Evolutionary conservation across 2,888 invertebrate species (phyloP), one percentile per base, ranked within the genome.

Genomic region (Ctenicera cuprea): DNA sequence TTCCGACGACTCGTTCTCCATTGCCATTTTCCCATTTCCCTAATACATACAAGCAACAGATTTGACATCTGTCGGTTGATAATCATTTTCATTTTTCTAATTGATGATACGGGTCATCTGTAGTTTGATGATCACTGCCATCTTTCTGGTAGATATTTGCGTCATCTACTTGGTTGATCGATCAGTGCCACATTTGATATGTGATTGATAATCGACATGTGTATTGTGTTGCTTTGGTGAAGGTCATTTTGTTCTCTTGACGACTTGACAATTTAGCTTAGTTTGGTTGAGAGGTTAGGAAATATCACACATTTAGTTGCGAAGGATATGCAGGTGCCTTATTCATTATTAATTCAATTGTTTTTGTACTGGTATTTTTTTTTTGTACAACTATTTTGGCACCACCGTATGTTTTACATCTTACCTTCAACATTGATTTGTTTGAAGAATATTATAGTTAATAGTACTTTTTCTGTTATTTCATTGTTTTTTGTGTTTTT

Each of bases 281-380:
- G 48, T 48, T 48, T 18, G 48, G 48, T 48, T 48, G 18, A 48
- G 48, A 48, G 26, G 50, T 45, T 33, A 30, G 54, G 54, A 30
- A 54, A 30, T 52, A 52, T 50, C 50, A 45, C n/a, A 52, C 14
- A 16, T 59, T 59, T 59, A 16, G 12, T 52, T 52, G 41, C 16
- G 43, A 43, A 16, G 33, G 38, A 71, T 59, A 65, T 73, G 68
- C 73, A 69, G 73, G 73, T 73, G 73, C 73, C 73, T 73, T 73
- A 73, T 64, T 73, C 73, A 72, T 66, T 59, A 59, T 61, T 37
- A 41, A 30, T 33, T 37, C 30, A 38, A n/a, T n/a, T 57, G 26
- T 57, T 30, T 37, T 52, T 54, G n/a, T 16, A 33, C 57, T 33
- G 14, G 11, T 57, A n/a, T 57, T 57, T 33, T 26, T 18, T 57